Evolutionary conservation across 2,797 vertebrate species (phyloP).

Genomic region (Phaenicophaeus curvirostris): DNA sequence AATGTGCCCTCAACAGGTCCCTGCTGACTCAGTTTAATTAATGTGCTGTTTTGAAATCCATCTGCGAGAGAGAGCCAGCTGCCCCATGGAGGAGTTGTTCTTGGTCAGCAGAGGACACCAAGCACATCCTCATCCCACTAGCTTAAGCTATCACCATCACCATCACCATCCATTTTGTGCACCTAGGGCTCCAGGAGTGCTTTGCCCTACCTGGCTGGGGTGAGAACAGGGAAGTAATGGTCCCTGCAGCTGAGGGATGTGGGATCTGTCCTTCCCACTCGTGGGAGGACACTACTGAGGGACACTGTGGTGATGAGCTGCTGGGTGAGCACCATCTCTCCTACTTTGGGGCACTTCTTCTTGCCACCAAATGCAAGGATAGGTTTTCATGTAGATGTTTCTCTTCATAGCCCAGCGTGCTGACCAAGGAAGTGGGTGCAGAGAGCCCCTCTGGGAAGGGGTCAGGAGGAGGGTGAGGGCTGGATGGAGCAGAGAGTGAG

Average conservation of each 20-base stretch:
- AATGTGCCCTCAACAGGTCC: no score
- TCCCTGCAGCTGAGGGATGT: no score
- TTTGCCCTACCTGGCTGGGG: not conserved
- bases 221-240: not conserved
- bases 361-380: not conserved
- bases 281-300: not conserved
- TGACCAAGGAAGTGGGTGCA: not conserved
- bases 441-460: not conserved
- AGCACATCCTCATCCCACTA: not conserved
- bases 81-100: not conserved
- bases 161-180: not conserved
- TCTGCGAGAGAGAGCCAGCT: not conserved
- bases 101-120: not conserved
- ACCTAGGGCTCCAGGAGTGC: not conserved
- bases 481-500: not conserved
- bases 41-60: not conserved
- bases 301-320: not conserved
- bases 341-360: not conserved
- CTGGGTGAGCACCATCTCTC: not conserved
- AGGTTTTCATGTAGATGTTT: not conserved
- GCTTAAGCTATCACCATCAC: not conserved
- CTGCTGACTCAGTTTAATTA: fast-evolving
- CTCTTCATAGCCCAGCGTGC: not conserved
- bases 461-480: not conserved
- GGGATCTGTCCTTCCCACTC: no score